A percentile compares a stretch with the other conserved stretches of the same genome.
phyloP scores from a whole-genome alignment of 2,888 invertebrate genomes.

The Parnassius apollo region DNA sequence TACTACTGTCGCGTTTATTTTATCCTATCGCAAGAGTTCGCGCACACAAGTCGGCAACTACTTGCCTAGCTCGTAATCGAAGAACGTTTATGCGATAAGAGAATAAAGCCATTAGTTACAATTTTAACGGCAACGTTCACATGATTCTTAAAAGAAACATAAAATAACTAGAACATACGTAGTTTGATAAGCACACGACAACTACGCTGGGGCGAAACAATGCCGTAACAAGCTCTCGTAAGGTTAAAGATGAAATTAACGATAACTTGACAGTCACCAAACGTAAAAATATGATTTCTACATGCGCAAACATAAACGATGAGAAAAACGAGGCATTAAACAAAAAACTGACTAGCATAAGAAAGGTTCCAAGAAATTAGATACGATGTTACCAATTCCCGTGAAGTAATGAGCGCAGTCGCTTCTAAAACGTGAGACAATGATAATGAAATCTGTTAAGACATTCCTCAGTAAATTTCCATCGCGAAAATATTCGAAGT shows the following conservation, averaged over 20 bases:
- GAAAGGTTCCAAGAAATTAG: slow-evolving; percentile 12
- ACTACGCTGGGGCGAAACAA: slow-evolving; percentile 10
- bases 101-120: not conserved
- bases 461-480: slow-evolving; percentile 42
- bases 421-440: slow-evolving; percentile 44
- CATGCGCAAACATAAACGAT: slow-evolving; percentile 13
- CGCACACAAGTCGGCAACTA: too few species aligned
- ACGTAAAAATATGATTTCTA: slow-evolving; percentile 26
- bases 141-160: not conserved
- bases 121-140: not conserved
- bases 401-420: slow-evolving; percentile 26
- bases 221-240: slow-evolving; percentile 21
- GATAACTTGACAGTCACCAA: slow-evolving; percentile 24
- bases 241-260: slow-evolving; percentile 28
- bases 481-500: slow-evolving; percentile 37
- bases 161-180: not conserved
- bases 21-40: too few species aligned
- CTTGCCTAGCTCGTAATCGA: too few species aligned
- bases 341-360: slow-evolving; percentile 10
- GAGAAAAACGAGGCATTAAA: slow-evolving; percentile 10
- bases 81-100: too few species aligned
- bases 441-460: slow-evolving; percentile 38
- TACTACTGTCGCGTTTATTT: too few species aligned
- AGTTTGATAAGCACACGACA: not conserved
- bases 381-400: slow-evolving; percentile 24